A percentile compares a stretch with the other conserved stretches of the same genome.
These are phyloP conservation scores for Archocentrus centrarchus DNA, from an alignment of 2,113 vertebrate species.

Conservation along the genomic window DNA sequence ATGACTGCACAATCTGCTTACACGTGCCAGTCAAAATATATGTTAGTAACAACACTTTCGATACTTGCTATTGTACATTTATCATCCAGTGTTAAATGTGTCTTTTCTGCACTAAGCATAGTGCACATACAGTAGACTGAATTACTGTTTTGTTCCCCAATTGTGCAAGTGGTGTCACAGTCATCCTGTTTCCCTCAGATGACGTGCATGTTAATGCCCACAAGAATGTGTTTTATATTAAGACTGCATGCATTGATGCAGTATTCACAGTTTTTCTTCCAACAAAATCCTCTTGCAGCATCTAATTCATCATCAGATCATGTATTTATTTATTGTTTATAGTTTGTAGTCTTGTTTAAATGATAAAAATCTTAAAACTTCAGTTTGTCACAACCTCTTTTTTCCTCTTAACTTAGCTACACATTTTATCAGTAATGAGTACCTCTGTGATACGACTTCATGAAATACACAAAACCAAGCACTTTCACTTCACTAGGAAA, in stretches of 20 bases:
- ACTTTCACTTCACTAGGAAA: background rate
- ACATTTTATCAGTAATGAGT: background rate
- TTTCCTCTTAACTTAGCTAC: background rate
- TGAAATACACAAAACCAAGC: background rate
- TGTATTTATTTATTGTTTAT: background rate
- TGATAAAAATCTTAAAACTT: too few relatives aligned
- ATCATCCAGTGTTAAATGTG: too few relatives aligned
- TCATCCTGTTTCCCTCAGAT: background rate
- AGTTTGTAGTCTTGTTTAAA: background rate
- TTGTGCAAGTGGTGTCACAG: background rate
- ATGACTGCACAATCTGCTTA: too few relatives aligned
- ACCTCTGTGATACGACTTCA: background rate
- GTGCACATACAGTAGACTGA: background rate
- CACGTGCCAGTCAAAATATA: too few relatives aligned
- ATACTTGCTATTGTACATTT: background rate
- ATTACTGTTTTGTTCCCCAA: background rate
- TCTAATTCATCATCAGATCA: background rate
- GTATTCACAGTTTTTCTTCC: too few relatives aligned
- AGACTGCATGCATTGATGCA: background rate
- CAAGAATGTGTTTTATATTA: background rate
- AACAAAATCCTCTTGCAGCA: background rate
- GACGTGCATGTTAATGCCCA: background rate
- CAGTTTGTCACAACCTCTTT: fast-evolving
- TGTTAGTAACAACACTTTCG: background rate
- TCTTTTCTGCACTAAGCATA: background rate